Percentiles rank a stretch among this genome's conserved stretches.
These are phyloP conservation scores for Sphenodon punctatus DNA, from an alignment of 2,797 vertebrate species.

Conservation along the genomic window DNA sequence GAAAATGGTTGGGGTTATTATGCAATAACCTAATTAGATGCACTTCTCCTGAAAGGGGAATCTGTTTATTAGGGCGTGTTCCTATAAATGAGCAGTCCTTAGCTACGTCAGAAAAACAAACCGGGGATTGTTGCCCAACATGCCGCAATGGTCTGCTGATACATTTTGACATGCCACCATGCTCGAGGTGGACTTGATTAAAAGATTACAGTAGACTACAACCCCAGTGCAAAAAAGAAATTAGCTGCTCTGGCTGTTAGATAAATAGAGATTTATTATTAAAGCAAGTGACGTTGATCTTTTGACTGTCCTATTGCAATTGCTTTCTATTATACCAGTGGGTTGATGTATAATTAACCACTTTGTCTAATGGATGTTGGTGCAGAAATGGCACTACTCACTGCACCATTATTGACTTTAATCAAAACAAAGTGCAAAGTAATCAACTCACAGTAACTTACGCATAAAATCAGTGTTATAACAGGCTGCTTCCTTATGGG, in stretches of 20 bases:
- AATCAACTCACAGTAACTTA: neutral
- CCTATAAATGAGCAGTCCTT: neutral
- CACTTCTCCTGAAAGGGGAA: neutral
- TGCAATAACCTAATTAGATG: slow-evolving; percentile 9
- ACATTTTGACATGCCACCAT: slow-evolving; percentile 1
- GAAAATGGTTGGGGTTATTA: neutral
- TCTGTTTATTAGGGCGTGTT: slow-evolving; percentile 28
- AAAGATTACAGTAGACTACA: slow-evolving; percentile 15
- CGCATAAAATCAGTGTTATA: neutral
- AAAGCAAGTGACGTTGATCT: slow-evolving; percentile 26
- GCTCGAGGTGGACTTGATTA: slow-evolving; percentile 1
- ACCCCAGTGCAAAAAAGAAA: neutral
- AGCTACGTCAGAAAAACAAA: neutral
- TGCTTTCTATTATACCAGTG: neutral
- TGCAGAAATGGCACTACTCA: neutral
- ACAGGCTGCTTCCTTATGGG: neutral
- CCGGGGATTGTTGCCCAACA: slow-evolving; percentile 11
- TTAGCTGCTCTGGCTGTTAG: neutral
- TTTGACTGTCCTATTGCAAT: slow-evolving; percentile 23
- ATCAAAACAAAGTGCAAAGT: neutral
- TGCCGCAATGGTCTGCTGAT: slow-evolving; percentile 5
- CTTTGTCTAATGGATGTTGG: neutral
- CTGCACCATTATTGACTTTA: neutral
- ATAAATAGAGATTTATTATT: slow-evolving; percentile 50
- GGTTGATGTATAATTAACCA: neutral